These are phyloP conservation scores for Sphaeramia orbicularis DNA, from an alignment of 2,797 vertebrate genomes.

Conservation along the genomic window DNA sequence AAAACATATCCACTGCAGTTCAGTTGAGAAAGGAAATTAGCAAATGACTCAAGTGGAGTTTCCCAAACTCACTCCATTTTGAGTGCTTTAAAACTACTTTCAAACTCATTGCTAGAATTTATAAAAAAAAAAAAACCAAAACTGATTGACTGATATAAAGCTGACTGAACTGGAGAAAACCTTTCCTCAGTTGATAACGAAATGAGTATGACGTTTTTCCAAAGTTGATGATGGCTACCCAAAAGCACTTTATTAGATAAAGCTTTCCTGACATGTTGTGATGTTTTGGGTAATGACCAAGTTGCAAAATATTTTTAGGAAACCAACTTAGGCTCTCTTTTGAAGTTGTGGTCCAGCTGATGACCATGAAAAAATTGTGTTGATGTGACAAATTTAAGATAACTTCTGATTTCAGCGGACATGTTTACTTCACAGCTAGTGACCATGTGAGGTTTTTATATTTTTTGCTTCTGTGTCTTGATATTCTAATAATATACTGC, in stretches of 20 bases:
- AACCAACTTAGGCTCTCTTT: conserved; percentile 53
- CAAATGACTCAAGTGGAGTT: conserved; percentile 11
- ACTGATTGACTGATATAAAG: conserved; percentile 6
- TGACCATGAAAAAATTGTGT: conserved; percentile 45
- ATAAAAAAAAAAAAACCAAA: background rate
- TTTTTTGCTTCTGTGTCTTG: conserved; percentile 17
- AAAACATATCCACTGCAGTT: conserved; percentile 1
- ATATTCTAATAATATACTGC: too few species aligned
- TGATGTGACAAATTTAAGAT: conserved; percentile 41
- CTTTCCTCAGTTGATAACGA: background rate
- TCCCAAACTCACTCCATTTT: background rate
- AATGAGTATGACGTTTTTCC: conserved; percentile 8
- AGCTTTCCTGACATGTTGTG: conserved; percentile 17
- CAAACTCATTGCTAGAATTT: background rate
- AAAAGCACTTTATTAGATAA: conserved; percentile 18
- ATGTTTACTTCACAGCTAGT: conserved; percentile 8
- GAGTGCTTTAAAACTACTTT: background rate
- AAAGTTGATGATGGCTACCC: conserved; percentile 10
- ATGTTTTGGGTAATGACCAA: conserved; percentile 24
- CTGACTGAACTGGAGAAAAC: background rate
- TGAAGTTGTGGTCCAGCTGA: conserved; percentile 56
- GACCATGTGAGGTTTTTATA: background rate
- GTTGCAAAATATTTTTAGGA: conserved; percentile 26
- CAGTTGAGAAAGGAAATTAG: background rate
- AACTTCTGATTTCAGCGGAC: conserved; percentile 31